Base-by-base conservation (phyloP, 2,113 vertebrate species). In the Martes martes region DNA sequence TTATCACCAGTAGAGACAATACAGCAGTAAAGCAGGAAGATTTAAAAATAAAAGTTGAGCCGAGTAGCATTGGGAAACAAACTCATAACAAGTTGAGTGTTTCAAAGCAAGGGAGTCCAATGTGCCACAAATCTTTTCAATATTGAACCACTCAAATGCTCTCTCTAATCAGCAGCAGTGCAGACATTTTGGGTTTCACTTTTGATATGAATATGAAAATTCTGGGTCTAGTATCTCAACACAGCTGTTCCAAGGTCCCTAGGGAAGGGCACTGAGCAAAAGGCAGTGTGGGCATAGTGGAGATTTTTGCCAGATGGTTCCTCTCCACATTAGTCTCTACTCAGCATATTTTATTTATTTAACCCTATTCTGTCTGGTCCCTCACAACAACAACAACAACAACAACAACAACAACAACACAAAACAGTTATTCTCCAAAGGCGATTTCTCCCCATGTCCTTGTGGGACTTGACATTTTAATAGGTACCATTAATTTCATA, bases 141-240 rank as follows among this genome's bases (percentile, higher is more conserved):
- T 2, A 14, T 89, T 96, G 84, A 91, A 87, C 85, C 94, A 96
- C 73, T 59, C 89, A 94, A 97, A 83, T 94, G 95, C 55, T 96
- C 92, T 95, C 90, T 65, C 85, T 98, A 96, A 88, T 96, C 96
- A 98, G 74, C 84, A 95, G 80, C 89, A 96, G 74, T 92, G 59
- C 88, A 97, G 97, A 97, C 82, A 98, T 96, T 97, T 97, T 86
- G 80, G 80, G 87, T 95, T 97, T 95, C 61, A 94, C 92, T 97
- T 98, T 80, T 90, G 82, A 97, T 80, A 42, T 96, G 74, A 96
- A 95, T 97, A 85, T 81, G 91, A 97, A 97, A 98, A 98, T 78
- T 97, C 96, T 71, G 76, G 94, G 81, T 6, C 95, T 97, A 65
- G 63, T 92, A 95, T 97, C 90, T 97, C 97, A 97, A 97, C 97